phyloP scores from a whole-genome alignment of 1,140 invertebrate species.

The Drosophila insularis region DNA sequence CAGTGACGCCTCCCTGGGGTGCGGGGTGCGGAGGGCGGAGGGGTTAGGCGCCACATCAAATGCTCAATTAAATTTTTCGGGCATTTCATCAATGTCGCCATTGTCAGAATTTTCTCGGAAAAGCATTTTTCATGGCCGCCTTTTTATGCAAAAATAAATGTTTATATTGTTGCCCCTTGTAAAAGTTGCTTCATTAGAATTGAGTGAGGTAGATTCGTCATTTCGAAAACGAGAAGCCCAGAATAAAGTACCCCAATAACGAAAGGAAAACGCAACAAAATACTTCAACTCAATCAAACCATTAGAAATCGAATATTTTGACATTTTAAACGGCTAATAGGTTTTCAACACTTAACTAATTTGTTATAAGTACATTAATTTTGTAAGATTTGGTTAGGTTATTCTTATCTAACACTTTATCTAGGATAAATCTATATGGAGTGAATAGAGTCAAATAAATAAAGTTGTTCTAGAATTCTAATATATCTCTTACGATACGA shows the following conservation, averaged over 20 bases:
- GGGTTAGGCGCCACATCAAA: conserved; percentile 58
- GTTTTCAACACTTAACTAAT: too few species aligned
- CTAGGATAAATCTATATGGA: too few species aligned
- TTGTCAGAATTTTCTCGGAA: conserved; percentile 55
- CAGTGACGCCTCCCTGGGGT: neutral
- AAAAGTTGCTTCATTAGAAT: neutral
- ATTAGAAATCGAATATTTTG: neutral
- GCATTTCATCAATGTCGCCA: conserved; percentile 67
- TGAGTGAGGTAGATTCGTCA: neutral
- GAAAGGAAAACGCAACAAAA: neutral
- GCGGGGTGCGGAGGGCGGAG: too few species aligned
- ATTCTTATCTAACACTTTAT: too few species aligned
- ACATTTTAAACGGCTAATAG: neutral
- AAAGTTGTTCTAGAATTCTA: too few species aligned
- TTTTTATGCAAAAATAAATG: conserved; percentile 43
- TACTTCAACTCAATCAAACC: neutral
- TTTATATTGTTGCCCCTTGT: conserved; percentile 22
- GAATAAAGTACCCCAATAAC: neutral
- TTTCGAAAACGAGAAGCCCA: neutral
- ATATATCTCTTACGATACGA: too few species aligned
- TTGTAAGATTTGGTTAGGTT: too few species aligned
- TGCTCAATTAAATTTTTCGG: conserved; percentile 72
- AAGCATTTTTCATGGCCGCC: conserved; percentile 44
- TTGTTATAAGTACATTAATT: too few species aligned
- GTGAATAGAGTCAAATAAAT: too few species aligned